phyloP scores from a whole-genome alignment of 2,797 vertebrate genomes.

The Cirrhinus molitorella region DNA sequence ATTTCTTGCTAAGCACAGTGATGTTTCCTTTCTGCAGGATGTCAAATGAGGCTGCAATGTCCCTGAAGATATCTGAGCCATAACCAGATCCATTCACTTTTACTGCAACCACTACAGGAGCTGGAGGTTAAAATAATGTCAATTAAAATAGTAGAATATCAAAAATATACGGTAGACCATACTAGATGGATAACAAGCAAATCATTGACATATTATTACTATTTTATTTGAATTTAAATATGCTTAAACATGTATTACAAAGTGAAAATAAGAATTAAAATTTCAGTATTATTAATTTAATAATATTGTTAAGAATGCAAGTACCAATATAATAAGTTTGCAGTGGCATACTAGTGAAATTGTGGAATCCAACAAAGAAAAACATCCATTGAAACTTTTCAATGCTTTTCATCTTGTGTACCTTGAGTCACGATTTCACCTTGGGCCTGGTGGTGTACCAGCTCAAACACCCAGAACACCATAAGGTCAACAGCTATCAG shows the following conservation, averaged over 20 bases:
- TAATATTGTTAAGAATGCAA: neutral
- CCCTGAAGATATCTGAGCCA: conserved; percentile 82
- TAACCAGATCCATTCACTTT: conserved; percentile 83
- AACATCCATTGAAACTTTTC: neutral
- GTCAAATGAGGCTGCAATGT: conserved; percentile 83
- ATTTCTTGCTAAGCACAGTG: conserved; percentile 83
- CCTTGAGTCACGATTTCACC: conserved; percentile 82
- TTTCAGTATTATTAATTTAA: neutral
- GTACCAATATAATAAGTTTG: neutral
- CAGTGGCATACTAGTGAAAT: neutral
- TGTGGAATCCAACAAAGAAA: neutral
- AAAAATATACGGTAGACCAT: neutral
- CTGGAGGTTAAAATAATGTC: conserved; percentile 65
- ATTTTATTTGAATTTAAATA: neutral
- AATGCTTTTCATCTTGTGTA: conserved; percentile 67
- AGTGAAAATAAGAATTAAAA: neutral
- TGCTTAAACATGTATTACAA: neutral
- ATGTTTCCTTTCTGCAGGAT: conserved; percentile 84
- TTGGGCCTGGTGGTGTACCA: conserved; percentile 81
- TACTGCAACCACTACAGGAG: conserved; percentile 74
- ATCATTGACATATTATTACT: neutral
- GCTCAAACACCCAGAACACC: conserved; percentile 89
- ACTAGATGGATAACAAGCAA: neutral
- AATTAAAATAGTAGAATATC: neutral
- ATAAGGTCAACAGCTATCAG: conserved; percentile 84